These are phyloP conservation scores for Stenurella melanura DNA, from an alignment of 2,888 invertebrate species.

Conservation along the genomic window DNA sequence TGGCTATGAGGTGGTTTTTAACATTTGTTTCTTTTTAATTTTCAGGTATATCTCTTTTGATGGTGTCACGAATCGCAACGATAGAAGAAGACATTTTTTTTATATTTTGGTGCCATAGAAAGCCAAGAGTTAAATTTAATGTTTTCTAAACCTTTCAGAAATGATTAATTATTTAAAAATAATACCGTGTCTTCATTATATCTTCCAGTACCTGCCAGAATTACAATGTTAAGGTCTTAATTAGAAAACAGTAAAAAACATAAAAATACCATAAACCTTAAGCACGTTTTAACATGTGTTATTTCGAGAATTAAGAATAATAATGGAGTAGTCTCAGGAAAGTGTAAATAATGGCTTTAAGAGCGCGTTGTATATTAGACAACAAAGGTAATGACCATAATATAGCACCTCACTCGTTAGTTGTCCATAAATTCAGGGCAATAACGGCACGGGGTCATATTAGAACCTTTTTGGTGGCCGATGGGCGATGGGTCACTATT, in stretches of 20 bases:
- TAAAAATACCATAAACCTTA: conserved; percentile 35
- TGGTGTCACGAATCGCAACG: no score
- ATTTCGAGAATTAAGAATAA: conserved; percentile 32
- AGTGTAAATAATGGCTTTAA: conserved; percentile 39
- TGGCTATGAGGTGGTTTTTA: no score
- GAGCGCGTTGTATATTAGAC: conserved; percentile 34
- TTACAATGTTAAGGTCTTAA: conserved; percentile 26
- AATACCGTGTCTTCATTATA: conserved; percentile 1
- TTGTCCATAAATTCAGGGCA: conserved; percentile 46
- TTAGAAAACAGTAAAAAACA: conserved; percentile 27
- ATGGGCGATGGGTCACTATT: conserved; percentile 43
- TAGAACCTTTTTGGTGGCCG: conserved; percentile 44
- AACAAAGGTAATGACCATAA: conserved; percentile 41
- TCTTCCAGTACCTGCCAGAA: conserved; percentile 19
- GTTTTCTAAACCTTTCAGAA: background rate
- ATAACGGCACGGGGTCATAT: conserved; percentile 46
- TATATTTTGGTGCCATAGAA: no score
- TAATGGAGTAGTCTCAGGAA: conserved; percentile 22
- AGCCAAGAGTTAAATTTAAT: no score
- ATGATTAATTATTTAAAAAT: conserved; percentile 10
- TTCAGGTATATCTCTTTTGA: no score
- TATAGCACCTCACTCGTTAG: conserved; percentile 43
- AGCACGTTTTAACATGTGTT: conserved; percentile 12
- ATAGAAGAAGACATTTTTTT: no score
- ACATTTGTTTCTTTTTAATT: no score